These are phyloP conservation scores for Drosophila sp. DNA, from an alignment of 1,140 invertebrate genomes.

Conservation along the genomic window DNA sequence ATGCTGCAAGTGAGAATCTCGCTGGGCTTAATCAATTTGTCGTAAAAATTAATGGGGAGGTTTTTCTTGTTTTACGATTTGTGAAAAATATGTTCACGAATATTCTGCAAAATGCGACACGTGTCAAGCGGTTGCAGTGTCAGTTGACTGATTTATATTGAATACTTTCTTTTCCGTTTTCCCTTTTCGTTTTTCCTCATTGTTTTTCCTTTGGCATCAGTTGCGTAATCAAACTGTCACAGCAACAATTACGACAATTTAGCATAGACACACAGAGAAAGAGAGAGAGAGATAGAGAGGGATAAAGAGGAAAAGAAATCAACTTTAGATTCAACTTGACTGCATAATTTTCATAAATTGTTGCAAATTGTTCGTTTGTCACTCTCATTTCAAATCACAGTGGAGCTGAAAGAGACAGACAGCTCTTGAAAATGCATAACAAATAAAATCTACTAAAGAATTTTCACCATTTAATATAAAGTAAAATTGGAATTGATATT, in stretches of 20 bases:
- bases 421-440: conserved; percentile 5
- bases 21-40: conserved; percentile 81
- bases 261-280: conserved; percentile 31
- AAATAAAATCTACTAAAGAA: not conserved
- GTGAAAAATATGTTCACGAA: conserved; percentile 16
- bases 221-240: conserved; percentile 71
- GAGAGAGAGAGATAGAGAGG: not conserved
- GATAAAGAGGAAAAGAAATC: conserved; percentile 26
- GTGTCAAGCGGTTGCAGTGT: conserved; percentile 42
- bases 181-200: conserved; percentile 26
- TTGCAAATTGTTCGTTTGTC: conserved; percentile 66
- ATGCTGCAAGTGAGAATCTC: conserved; percentile 64
- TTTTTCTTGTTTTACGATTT: conserved; percentile 20
- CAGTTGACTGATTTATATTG: conserved; percentile 54
- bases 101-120: conserved; percentile 53
- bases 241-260: conserved; percentile 71
- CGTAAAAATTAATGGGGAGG: conserved; percentile 77
- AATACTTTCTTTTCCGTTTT: conserved; percentile 33
- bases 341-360: conserved; percentile 76
- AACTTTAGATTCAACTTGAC: conserved; percentile 36
- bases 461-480: not conserved
- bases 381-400: conserved; percentile 10
- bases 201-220: conserved; percentile 29
- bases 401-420: not conserved
- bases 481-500: too few species aligned